Percentiles rank a stretch among this genome's conserved stretches.
Conservation (phyloP, 1,140 invertebrate species). For the Drosophila oshimai region DNA sequence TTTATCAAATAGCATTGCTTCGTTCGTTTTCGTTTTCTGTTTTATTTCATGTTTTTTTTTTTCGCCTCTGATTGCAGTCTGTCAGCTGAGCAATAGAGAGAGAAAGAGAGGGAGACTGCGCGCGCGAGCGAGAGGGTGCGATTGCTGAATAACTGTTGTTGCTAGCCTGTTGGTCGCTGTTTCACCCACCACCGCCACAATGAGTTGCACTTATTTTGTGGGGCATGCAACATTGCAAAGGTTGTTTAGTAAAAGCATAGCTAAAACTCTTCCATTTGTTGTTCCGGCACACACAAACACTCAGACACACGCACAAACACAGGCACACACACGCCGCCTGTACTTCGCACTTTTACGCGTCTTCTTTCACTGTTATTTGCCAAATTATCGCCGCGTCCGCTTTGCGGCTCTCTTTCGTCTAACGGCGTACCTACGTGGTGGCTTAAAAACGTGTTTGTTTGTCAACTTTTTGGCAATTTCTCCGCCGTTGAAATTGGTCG, state of each 20-base stretch:
- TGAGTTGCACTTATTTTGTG: conserved; percentile 64
- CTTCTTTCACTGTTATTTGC: conserved; percentile 42
- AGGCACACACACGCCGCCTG: conserved; percentile 12
- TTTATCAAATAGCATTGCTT: conserved; percentile 45
- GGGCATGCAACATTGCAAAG: conserved; percentile 33
- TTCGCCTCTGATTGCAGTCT: conserved; percentile 58
- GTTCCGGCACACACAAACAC: conserved; percentile 19
- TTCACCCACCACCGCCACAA: conserved; percentile 47
- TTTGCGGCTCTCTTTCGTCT: conserved; percentile 4
- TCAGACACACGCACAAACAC: conserved; percentile 17
- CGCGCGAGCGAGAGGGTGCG: conserved; percentile 8
- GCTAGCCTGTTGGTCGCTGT: conserved; percentile 66
- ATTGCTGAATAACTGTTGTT: conserved; percentile 69
- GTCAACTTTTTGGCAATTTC: conserved; percentile 34
- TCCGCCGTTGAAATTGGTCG: not conserved
- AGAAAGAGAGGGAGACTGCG: conserved; percentile 25
- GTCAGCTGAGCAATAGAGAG: conserved; percentile 60
- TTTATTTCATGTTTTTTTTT: conserved; percentile 36
- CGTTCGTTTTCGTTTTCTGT: conserved; percentile 9
- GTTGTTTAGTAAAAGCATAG: not conserved
- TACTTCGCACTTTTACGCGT: conserved; percentile 48
- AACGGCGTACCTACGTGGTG: conserved; percentile 6
- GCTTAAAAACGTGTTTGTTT: conserved; percentile 37
- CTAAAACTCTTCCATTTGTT: conserved; percentile 26
- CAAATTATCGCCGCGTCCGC: conserved; percentile 35